A percentile compares a stretch with the other conserved stretches of the same genome.
Evolutionary conservation across 2,797 vertebrate genomes (phyloP).

Genomic region (Gorsachius magnificus): DNA sequence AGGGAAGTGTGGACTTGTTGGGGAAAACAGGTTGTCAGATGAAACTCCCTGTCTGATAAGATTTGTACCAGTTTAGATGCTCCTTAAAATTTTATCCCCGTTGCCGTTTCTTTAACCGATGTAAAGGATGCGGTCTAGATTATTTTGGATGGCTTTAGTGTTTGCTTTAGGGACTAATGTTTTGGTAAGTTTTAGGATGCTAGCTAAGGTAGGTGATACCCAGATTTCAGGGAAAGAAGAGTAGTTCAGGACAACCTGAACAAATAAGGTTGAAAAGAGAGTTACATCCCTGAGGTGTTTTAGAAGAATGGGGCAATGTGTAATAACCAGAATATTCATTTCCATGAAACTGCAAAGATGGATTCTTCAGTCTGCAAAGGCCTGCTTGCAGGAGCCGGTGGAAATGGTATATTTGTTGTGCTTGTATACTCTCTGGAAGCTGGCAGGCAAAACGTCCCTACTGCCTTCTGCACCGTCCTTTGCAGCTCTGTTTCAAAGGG

Average conservation of each 20-base stretch:
- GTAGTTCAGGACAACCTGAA: neutral
- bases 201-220: neutral
- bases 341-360: neutral
- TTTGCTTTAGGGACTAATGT: no score
- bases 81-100: neutral
- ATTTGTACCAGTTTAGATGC: neutral
- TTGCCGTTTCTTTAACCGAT: neutral
- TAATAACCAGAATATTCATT: neutral
- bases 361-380: neutral
- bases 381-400: neutral
- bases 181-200: neutral
- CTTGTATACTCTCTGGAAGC: neutral
- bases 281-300: neutral
- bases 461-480: accelerated
- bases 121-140: neutral
- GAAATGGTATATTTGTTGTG: neutral
- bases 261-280: neutral
- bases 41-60: neutral
- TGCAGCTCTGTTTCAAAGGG: neutral
- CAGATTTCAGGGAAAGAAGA: neutral
- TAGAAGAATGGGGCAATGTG: neutral
- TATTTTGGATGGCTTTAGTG: neutral
- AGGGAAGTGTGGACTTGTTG: neutral
- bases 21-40: neutral
- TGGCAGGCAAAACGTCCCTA: neutral